Percentiles rank a stretch among this genome's conserved stretches.
phyloP scores from a whole-genome alignment of 2,113 vertebrate species.

The Tonatia bakeri region DNA sequence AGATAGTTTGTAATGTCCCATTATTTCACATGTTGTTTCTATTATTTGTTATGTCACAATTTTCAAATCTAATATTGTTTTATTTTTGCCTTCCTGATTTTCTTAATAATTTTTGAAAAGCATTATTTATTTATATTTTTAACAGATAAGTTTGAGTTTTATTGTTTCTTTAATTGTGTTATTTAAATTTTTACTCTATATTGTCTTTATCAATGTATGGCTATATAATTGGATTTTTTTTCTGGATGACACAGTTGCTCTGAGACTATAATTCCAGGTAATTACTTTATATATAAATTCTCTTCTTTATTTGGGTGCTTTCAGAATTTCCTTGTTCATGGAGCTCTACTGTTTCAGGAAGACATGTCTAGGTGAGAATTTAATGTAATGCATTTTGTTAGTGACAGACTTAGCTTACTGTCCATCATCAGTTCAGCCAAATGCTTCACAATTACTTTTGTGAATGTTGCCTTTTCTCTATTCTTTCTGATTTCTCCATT shows the following conservation, averaged over 20 bases:
- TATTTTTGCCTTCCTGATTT: not conserved
- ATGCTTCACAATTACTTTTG: fast-evolving
- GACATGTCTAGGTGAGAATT: not conserved
- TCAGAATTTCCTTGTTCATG: not conserved
- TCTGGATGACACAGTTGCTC: not conserved
- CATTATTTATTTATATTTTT: not conserved
- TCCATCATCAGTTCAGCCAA: not conserved
- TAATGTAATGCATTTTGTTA: not conserved
- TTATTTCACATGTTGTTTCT: not conserved
- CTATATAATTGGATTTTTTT: not conserved
- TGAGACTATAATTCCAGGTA: not conserved
- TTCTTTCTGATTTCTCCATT: too few relatives aligned
- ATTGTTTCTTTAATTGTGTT: not conserved
- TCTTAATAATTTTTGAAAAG: not conserved
- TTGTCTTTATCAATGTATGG: not conserved
- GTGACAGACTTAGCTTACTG: not conserved
- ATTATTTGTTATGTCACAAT: not conserved
- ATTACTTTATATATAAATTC: not conserved
- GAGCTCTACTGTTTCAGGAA: not conserved
- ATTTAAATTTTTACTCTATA: not conserved
- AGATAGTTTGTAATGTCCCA: not conserved
- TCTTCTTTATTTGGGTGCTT: not conserved
- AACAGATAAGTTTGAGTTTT: not conserved
- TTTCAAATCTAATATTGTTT: not conserved
- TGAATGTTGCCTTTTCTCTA: not conserved